A percentile compares a stretch with the other conserved stretches of the same genome.
phyloP scores from a whole-genome alignment of 2,113 vertebrate genomes.

The Saimiri boliviensis region DNA sequence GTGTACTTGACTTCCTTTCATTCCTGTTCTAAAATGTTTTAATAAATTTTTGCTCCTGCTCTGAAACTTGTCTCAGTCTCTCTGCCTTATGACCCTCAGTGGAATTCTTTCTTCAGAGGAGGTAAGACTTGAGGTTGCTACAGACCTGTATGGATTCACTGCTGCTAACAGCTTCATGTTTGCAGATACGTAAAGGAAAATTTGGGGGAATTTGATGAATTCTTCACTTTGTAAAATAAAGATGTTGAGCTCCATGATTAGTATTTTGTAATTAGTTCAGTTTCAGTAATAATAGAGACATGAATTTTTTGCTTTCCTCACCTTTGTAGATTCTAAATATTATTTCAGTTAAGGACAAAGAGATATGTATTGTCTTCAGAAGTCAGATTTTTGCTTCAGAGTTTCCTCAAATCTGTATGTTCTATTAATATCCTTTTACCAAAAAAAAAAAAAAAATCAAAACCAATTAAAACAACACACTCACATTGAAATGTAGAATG shows the following conservation, averaged over 20 bases:
- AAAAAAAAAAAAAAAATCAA: background rate
- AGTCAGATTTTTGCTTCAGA: background rate
- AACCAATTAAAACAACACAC: background rate
- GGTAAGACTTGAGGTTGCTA: too few relatives aligned
- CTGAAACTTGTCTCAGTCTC: too few relatives aligned
- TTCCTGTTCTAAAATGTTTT: too few relatives aligned
- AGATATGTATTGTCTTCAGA: background rate
- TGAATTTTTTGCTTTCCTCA: background rate
- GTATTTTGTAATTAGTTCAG: background rate
- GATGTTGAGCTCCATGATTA: background rate
- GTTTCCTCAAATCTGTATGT: background rate
- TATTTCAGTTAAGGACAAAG: background rate
- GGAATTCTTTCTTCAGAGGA: too few relatives aligned
- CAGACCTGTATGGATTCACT: too few relatives aligned
- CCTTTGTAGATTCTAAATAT: background rate
- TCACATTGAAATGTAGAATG: background rate
- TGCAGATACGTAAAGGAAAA: background rate
- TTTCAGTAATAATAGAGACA: background rate
- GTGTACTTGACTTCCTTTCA: too few relatives aligned
- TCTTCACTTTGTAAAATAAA: background rate
- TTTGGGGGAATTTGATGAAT: background rate
- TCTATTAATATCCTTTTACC: background rate
- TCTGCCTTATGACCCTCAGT: too few relatives aligned
- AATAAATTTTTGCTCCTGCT: too few relatives aligned
- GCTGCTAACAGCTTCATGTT: too few relatives aligned